These are phyloP conservation scores for Phalacrocorax pelagicus DNA, from an alignment of 2,113 vertebrate species.

Conservation along the genomic window DNA sequence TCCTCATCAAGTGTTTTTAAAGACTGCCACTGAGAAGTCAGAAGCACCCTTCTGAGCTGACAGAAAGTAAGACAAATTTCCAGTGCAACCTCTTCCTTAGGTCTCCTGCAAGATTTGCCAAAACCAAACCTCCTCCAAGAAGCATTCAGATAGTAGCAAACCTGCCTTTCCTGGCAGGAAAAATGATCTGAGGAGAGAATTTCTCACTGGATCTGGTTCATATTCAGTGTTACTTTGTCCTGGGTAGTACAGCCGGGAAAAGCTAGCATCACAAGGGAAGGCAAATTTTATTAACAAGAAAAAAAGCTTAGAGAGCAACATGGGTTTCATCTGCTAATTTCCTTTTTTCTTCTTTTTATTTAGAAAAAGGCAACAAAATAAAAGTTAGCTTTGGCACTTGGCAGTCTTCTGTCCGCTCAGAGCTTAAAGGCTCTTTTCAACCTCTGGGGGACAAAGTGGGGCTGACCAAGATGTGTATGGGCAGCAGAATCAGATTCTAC, in stretches of 20 bases:
- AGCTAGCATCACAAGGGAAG: not conserved
- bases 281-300: conserved; percentile 18
- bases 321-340: not conserved
- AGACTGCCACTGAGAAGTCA: not conserved
- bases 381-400: not conserved
- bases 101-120: not conserved
- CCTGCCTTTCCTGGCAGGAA: not conserved
- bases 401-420: not conserved
- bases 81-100: not conserved
- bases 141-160: not conserved
- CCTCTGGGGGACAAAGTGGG: not conserved
- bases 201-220: conserved; percentile 3
- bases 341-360: not conserved
- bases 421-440: not conserved
- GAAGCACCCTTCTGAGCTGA: not conserved
- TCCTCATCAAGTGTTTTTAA: not conserved
- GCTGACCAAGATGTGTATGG: not conserved
- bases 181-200: not conserved
- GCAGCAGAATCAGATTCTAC: conserved; percentile 13
- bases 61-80: not conserved
- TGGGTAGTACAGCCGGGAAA: not conserved
- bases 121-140: not conserved
- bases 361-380: not conserved
- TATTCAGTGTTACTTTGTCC: not conserved
- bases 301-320: not conserved